Conservation (phyloP, 2,797 vertebrate genomes). For the Miichthys miiuy region DNA sequence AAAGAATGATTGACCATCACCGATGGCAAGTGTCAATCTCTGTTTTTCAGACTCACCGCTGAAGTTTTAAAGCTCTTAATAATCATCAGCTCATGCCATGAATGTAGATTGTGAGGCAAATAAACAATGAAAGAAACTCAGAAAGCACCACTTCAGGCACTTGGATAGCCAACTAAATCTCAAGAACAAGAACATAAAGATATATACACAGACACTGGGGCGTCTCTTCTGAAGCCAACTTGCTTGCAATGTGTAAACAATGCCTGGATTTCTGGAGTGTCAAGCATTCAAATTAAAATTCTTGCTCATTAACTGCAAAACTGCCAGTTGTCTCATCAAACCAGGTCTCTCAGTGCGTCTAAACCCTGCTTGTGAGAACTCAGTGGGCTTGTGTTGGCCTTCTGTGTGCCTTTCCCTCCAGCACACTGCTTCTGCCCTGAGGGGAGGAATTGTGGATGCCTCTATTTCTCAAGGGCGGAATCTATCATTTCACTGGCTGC, state of each 20-base stretch:
- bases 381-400: slow-evolving; percentile 85
- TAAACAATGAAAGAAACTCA: slow-evolving; percentile 79
- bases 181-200: slow-evolving; percentile 91
- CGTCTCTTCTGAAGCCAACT: slow-evolving; percentile 89
- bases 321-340: slow-evolving; percentile 87
- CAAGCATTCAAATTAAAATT: slow-evolving; percentile 87
- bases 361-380: slow-evolving; percentile 88
- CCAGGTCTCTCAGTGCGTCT: slow-evolving; percentile 82
- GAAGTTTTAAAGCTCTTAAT: slow-evolving; percentile 97
- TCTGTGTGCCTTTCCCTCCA: slow-evolving; percentile 70
- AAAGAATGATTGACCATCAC: slow-evolving; percentile 85
- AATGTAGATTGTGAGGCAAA: slow-evolving; percentile 97
- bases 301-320: slow-evolving; percentile 87
- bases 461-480: slow-evolving; percentile 76
- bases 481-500: slow-evolving; percentile 92
- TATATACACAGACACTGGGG: slow-evolving; percentile 92
- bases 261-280: slow-evolving; percentile 87
- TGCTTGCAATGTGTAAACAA: slow-evolving; percentile 84
- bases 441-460: slow-evolving; percentile 88
- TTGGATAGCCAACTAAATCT: slow-evolving; percentile 96
- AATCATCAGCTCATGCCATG: slow-evolving; percentile 97
- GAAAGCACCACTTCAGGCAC: slow-evolving; percentile 99
- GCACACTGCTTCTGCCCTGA: slow-evolving; percentile 87
- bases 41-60: slow-evolving; percentile 90
- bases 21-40: slow-evolving; percentile 87